Evolutionary conservation across 2,113 vertebrate genomes (phyloP).

Genomic region (Oncorhynchus gorbuscha): DNA sequence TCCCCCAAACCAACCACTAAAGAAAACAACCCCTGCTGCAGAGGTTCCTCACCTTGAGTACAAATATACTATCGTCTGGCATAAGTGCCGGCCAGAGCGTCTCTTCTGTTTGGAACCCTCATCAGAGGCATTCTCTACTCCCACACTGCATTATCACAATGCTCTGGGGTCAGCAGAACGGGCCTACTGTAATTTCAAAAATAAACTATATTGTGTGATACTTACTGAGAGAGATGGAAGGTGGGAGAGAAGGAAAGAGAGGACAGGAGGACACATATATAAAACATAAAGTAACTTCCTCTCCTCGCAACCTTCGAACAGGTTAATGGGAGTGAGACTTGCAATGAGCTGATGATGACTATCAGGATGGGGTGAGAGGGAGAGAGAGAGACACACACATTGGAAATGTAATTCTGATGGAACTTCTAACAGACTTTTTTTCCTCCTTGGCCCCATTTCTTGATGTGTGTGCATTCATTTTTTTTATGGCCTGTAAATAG

Average conservation of each 20-base stretch:
- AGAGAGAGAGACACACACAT: conserved; percentile 1
- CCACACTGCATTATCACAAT: conserved; percentile 68
- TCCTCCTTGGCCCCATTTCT: conserved; percentile 66
- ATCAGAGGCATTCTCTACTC: conserved; percentile 65
- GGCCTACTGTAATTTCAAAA: conserved; percentile 73
- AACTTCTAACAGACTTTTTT: conserved; percentile 62
- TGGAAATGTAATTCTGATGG: conserved; percentile 71
- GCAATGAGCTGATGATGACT: conserved; percentile 57
- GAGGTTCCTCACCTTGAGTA: not conserved
- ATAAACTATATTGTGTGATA: conserved; percentile 76
- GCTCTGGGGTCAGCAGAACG: conserved; percentile 65
- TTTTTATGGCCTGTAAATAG: conserved; percentile 43
- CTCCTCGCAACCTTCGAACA: conserved; percentile 44
- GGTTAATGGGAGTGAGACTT: conserved; percentile 61
- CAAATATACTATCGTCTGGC: conserved; percentile 58
- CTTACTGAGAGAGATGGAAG: conserved; percentile 61
- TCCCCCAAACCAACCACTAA: too few relatives aligned
- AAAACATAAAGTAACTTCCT: conserved; percentile 44
- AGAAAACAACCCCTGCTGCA: too few relatives aligned
- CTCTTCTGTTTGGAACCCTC: conserved; percentile 45
- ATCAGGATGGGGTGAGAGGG: conserved; percentile 46
- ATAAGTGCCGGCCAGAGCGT: conserved; percentile 54
- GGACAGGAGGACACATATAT: conserved; percentile 1
- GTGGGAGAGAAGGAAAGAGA: conserved; percentile 49
- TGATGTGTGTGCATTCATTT: conserved; percentile 40